Percentiles rank a stretch among this genome's conserved stretches.
Evolutionary conservation across 2,113 vertebrate species (phyloP).

Genomic region (Camelus dromedarius): DNA sequence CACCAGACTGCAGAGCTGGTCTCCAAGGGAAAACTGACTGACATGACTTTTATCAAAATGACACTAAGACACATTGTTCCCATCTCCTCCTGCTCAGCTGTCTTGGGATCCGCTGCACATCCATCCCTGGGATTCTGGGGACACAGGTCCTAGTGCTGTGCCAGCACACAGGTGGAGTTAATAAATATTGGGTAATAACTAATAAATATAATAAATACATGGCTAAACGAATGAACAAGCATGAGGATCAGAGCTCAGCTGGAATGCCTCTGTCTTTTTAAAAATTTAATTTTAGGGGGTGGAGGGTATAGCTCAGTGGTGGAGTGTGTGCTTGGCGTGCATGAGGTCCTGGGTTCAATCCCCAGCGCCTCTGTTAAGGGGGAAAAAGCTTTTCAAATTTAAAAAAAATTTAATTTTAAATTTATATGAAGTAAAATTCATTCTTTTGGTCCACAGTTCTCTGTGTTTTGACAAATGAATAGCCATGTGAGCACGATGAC

Average conservation of each 20-base stretch:
- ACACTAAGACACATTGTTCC: not conserved
- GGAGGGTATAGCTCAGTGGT: too few species aligned
- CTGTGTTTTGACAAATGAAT: not conserved
- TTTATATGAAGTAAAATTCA: not conserved
- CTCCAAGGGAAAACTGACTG: not conserved
- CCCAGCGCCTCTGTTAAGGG: too few species aligned
- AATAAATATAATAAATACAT: too few species aligned
- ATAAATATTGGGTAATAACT: not conserved
- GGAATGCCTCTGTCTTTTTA: not conserved
- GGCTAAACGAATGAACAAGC: not conserved
- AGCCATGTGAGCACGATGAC: not conserved
- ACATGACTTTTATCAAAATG: slow-evolving; percentile 51
- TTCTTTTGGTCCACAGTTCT: not conserved
- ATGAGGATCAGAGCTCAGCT: not conserved
- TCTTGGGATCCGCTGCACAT: fast-evolving
- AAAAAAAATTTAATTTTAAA: not conserved
- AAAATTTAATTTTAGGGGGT: not conserved
- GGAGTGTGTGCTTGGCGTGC: too few species aligned
- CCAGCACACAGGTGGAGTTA: not conserved
- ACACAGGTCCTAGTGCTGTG: not conserved
- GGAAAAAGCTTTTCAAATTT: too few species aligned
- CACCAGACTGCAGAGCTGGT: not conserved
- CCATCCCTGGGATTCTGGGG: not conserved
- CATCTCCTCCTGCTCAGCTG: not conserved
- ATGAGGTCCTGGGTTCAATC: too few species aligned